These are phyloP conservation scores for Apotomis capreana DNA, from an alignment of 2,888 invertebrate genomes.

Conservation along the genomic window DNA sequence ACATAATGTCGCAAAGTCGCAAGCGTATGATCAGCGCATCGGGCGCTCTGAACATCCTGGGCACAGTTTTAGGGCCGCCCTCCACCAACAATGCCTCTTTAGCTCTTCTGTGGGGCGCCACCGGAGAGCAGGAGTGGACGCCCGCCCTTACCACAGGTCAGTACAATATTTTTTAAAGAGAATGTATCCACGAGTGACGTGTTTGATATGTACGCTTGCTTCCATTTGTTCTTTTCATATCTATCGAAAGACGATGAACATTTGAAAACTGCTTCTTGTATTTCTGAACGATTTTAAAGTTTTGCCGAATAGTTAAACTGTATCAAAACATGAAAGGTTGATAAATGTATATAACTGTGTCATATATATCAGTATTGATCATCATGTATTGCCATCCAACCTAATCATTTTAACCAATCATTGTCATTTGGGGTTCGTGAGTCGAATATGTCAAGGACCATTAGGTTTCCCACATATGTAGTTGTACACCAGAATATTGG, in stretches of 20 bases:
- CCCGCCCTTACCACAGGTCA: slow-evolving; percentile 96
- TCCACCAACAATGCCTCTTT: slow-evolving; percentile 80
- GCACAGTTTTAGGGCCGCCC: slow-evolving; percentile 55
- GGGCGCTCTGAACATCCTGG: slow-evolving; percentile 57
- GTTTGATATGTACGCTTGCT: slow-evolving; percentile 28
- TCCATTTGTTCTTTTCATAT: background rate
- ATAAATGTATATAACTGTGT: background rate
- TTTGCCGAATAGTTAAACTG: background rate
- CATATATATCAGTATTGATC: background rate
- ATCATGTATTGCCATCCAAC: slow-evolving; percentile 18
- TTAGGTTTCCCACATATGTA: too few species aligned
- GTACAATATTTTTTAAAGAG: slow-evolving; percentile 36
- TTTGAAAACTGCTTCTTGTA: background rate
- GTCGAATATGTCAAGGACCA: background rate
- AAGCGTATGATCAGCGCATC: slow-evolving; percentile 76
- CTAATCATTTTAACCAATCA: slow-evolving; percentile 27
- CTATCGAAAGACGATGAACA: background rate
- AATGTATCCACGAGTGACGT: slow-evolving; percentile 11
- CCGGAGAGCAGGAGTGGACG: slow-evolving; percentile 98
- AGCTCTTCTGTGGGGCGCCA: slow-evolving; percentile 95
- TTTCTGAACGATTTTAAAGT: background rate
- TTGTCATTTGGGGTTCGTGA: slow-evolving; percentile 16
- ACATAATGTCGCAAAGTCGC: slow-evolving; percentile 63
- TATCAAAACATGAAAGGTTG: background rate
- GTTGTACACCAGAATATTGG: too few species aligned